Base-by-base conservation (phyloP, 2,113 vertebrate genomes). In the Myrmecophaga tridactyla region DNA sequence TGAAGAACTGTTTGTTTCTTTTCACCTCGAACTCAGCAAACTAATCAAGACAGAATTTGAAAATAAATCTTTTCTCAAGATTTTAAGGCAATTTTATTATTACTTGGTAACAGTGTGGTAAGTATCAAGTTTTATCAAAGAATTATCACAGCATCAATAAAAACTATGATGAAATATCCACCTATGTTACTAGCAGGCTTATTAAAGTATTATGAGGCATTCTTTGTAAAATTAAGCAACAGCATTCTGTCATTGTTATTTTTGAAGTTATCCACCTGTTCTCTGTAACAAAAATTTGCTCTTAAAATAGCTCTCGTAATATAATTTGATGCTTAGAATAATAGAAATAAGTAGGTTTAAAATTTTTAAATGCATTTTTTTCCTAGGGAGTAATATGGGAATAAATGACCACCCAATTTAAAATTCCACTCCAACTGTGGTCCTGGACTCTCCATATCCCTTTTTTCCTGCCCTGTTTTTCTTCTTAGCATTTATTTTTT, bases 251-350 rank as follows among this genome's bases (percentile, higher is more conserved):
- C 7, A 51, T 77, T 31, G 13, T 76, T 63, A 93, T 53, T 62
- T 90, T 95, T 78, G 34, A 94, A 21, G 51, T 95, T 92, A 60
- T 78, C 17, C 2, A 56, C 9, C 36, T 80, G 14, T 70, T 76
- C 12, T 92, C 9, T 73, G 1, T 62, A 65, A 94, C 18, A 86
- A 29, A 95, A 81, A 65, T 83, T 87, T 88, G 1, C 87, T 89
- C 36, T n/a, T 81, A 76, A 41, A 92, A n/a, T 75, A 39, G 70
- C 29, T 13, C 11, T 86, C 23, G 46, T 83, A 63, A 48, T 90
- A 25, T 95, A 94, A 92, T 87, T 86, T 91, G 65, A 76, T 94
- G 4, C 39, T 87, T 94, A 82, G 48, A 93, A 88, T 94, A 89
- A 58, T 82, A 90, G 14, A 65, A 88, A 67, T n/a, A 7, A 65